phyloP scores from a whole-genome alignment of 1,140 invertebrate genomes.

The Psix sp. region DNA sequence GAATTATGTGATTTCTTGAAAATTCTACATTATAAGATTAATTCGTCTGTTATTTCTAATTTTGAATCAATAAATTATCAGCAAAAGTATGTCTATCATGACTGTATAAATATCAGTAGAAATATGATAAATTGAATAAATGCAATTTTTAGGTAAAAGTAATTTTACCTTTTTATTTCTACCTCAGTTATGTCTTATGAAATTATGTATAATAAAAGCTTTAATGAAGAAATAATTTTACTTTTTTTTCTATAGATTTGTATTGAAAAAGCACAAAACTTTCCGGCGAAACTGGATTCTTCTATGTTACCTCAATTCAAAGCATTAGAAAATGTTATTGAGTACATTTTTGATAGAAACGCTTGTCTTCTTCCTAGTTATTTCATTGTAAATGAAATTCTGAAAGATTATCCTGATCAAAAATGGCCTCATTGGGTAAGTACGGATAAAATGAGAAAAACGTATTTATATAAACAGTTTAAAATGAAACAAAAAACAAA shows the following conservation, averaged over 20 bases:
- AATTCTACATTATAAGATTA: too few relatives aligned
- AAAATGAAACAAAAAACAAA: too few relatives aligned
- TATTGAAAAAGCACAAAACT: constrained; percentile 89
- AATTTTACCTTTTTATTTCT: too few relatives aligned
- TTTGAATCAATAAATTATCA: constrained; percentile 7
- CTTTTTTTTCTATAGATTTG: constrained; percentile 79
- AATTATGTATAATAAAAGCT: too few relatives aligned
- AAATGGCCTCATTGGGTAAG: constrained; percentile 94
- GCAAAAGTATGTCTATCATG: constrained; percentile 23
- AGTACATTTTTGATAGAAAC: constrained; percentile 94
- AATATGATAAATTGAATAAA: too few relatives aligned
- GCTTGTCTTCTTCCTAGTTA: constrained; percentile 94
- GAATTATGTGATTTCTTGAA: too few relatives aligned
- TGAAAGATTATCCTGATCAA: constrained; percentile 90
- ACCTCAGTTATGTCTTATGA: too few relatives aligned
- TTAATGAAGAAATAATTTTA: constrained; percentile 67
- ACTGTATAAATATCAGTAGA: too few relatives aligned
- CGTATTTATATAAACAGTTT: too few relatives aligned
- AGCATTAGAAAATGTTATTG: constrained; percentile 87
- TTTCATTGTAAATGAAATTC: constrained; percentile 95
- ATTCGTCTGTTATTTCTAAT: too few relatives aligned
- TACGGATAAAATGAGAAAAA: too few relatives aligned
- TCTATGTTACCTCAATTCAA: constrained; percentile 87
- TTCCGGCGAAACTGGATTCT: constrained; percentile 87
- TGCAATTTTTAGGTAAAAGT: too few relatives aligned